Conservation (phyloP, 1,140 invertebrate genomes). For the Stegodyphus dumicola region DNA sequence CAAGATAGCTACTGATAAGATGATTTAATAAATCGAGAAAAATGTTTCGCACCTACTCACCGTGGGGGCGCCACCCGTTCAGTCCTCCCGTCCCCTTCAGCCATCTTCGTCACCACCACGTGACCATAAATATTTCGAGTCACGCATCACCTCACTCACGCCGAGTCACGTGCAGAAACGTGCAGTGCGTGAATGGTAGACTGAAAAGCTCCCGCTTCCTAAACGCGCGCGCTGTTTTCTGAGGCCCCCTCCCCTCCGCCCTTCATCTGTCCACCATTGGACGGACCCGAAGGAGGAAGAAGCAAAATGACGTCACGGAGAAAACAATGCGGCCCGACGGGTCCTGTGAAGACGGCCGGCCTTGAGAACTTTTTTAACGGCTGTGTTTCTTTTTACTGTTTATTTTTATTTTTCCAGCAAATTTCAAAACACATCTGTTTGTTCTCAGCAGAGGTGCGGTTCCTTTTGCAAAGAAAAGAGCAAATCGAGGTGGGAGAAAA, state of each 20-base stretch:
- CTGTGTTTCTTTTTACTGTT: neutral
- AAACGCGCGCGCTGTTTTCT: neutral
- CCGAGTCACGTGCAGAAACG: slow-evolving; percentile 2
- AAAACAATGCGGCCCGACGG: slow-evolving; percentile 12
- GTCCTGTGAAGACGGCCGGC: neutral
- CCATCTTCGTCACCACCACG: neutral
- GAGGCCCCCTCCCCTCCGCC: too few relatives aligned
- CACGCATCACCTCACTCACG: neutral
- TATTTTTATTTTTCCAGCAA: neutral
- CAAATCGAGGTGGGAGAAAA: too few relatives aligned
- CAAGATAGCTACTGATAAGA: too few relatives aligned
- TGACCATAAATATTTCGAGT: neutral
- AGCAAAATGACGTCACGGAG: slow-evolving; percentile 2
- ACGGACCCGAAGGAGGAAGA: neutral
- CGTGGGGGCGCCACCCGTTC: neutral
- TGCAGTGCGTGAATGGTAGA: slow-evolving; percentile 14
- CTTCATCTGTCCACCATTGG: neutral
- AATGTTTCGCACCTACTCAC: slow-evolving; percentile 2
- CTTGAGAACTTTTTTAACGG: neutral
- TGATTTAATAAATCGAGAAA: too few relatives aligned
- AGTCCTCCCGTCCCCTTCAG: neutral
- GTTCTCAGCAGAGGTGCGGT: too few relatives aligned
- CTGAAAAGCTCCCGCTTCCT: neutral
- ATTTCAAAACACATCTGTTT: too few relatives aligned
- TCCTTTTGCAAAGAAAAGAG: too few relatives aligned